Conservation (phyloP, 2,113 vertebrate species). For the Actenoides lindsayi region DNA sequence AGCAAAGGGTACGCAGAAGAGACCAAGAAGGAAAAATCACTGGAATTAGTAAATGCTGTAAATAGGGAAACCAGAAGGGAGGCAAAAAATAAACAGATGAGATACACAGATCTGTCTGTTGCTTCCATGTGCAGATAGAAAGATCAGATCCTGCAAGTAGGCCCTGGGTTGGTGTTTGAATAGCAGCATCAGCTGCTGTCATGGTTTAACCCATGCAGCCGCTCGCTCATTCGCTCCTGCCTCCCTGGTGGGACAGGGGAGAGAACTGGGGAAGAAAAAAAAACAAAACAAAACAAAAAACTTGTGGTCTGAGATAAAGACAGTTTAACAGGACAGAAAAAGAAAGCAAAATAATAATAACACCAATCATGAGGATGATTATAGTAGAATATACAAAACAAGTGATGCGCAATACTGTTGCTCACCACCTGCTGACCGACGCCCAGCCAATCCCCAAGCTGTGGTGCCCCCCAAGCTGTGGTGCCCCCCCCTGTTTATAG, state of each 20-base stretch:
- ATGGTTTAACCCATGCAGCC: not conserved
- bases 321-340: not conserved
- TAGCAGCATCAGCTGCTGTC: not conserved
- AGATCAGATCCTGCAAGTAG: not conserved
- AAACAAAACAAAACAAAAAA: not conserved
- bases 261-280: too few species aligned
- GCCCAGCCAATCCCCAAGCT: not conserved
- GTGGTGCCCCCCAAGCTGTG: too few species aligned
- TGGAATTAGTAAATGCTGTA: not conserved
- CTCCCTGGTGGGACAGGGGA: not conserved
- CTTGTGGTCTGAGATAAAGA: not conserved
- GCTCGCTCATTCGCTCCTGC: not conserved
- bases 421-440: not conserved
- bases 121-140: not conserved
- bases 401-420: not conserved
- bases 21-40: not conserved
- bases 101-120: not conserved
- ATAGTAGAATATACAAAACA: not conserved
- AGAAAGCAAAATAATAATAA: not conserved
- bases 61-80: not conserved
- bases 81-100: not conserved
- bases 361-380: not conserved
- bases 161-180: not conserved
- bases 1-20: not conserved
- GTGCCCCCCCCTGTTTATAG: not conserved